These are phyloP conservation scores for Serripes groenlandicus DNA, from an alignment of 2,888 invertebrate species.

Conservation along the genomic window DNA sequence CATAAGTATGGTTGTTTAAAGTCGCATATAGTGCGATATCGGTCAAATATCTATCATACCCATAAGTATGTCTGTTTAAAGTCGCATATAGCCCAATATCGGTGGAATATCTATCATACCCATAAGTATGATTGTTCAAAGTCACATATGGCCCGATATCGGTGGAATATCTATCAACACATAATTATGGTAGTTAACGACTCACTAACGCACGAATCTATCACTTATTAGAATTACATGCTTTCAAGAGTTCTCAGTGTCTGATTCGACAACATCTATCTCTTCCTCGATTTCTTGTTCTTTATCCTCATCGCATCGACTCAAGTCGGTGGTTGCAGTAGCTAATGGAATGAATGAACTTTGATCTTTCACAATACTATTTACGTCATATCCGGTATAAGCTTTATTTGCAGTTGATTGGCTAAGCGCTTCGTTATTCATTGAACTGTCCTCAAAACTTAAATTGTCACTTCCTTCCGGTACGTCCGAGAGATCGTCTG, in stretches of 20 bases:
- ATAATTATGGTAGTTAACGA: no score
- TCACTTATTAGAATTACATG: not conserved
- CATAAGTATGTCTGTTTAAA: no score
- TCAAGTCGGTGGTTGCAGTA: constrained; percentile 27
- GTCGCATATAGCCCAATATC: no score
- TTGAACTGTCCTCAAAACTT: constrained; percentile 63
- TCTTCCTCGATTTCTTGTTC: constrained; percentile 74
- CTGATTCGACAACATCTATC: constrained; percentile 81
- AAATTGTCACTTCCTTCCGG: constrained; percentile 57
- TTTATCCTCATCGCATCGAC: constrained; percentile 39
- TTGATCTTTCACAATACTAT: constrained; percentile 56
- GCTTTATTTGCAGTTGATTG: constrained; percentile 20
- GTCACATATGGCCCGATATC: no score
- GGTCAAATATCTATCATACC: no score
- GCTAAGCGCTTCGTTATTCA: constrained; percentile 48
- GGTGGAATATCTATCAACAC: no score
- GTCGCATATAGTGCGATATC: no score
- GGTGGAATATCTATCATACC: no score
- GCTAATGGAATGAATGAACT: constrained; percentile 42
- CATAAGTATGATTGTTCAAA: no score
- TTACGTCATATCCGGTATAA: constrained; percentile 60
- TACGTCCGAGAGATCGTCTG: constrained; percentile 65
- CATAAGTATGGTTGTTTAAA: no score
- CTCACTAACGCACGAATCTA: not conserved
- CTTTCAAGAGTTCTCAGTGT: constrained; percentile 64